Evolutionary conservation across 2,888 invertebrate species (phyloP), one percentile per base, ranked within the genome.

Genomic region (Noctua janthe): DNA sequence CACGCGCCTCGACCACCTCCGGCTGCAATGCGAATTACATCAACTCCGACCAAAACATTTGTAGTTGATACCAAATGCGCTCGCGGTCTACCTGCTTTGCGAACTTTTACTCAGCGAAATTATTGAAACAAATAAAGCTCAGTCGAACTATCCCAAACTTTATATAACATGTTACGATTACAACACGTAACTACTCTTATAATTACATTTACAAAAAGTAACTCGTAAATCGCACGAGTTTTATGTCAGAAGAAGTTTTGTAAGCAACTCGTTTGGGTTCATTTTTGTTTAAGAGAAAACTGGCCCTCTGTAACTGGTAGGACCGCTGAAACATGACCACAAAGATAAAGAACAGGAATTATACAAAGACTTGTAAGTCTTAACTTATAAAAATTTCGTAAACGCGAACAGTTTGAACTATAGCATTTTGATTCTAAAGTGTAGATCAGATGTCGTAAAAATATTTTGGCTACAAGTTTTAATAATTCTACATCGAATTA

Each of bases 21-120:
- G 87, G 90, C 89, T 92, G 92, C 93, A 92, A 82, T 89, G 94
- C 94, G 94, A 94, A 93, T 94, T 94, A 92, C 93, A 94, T 92
- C 92, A 94, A 89, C 91, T 86, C 84, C 89, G 89, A 86, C 89
- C 90, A 89, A 92, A 91, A 88, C 90, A 89, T 89, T 85, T 88
- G 75, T 80, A 84, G 82, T 84, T 79, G 51, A 89, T 87, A 89
- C 83, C 84, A 84, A 89, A 90, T 88, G 88, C 87, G 88, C 92
- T 92, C 89, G 92, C 90, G 88, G 88, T 88, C 82, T 87, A 85
- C 84, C 87, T 91, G 93, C 93, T 93, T 88, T 91, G 93, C 93
- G 93, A 93, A 92, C 89, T 92, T 89, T 88, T 87, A 75, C 74
- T 81, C 74, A 78, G 91, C 92, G 91, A 92, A 90, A 85, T 90